Conservation (phyloP, 2,797 vertebrate species). For the Distichodus sexfasciatus region DNA sequence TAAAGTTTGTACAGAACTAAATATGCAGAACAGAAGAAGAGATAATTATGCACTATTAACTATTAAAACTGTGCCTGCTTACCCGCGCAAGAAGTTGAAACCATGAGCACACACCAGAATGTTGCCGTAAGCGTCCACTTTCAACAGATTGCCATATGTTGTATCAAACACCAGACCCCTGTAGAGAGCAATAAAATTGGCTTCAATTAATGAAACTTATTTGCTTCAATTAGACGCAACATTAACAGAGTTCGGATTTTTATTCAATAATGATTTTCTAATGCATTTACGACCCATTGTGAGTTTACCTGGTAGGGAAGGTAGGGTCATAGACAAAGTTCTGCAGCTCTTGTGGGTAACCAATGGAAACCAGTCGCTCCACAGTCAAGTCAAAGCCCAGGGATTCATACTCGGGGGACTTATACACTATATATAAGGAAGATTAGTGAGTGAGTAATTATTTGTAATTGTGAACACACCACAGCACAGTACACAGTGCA, state of each 20-base stretch:
- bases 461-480: too few relatives aligned
- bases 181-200: conserved; percentile 35
- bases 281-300: too few relatives aligned
- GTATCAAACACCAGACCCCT: conserved; percentile 96
- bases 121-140: conserved; percentile 95
- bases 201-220: neutral
- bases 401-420: conserved; percentile 88
- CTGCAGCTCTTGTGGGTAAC: conserved; percentile 87
- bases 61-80: conserved; percentile 56
- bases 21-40: neutral
- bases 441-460: conserved; percentile 3
- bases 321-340: conserved; percentile 89
- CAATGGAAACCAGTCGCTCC: conserved; percentile 87
- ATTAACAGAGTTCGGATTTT: too few relatives aligned
- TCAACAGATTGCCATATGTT: conserved; percentile 89
- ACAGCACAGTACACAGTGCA: neutral
- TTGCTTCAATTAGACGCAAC: neutral
- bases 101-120: conserved; percentile 95
- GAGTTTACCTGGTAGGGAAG: conserved; percentile 85
- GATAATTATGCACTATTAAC: neutral
- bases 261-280: too few relatives aligned
- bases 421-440: conserved; percentile 74
- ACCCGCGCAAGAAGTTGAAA: conserved; percentile 95
- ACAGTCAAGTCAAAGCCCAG: conserved; percentile 89
- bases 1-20: neutral